A percentile compares a stretch with the other conserved stretches of the same genome.
These are phyloP conservation scores for Tachysurus vachellii DNA, from an alignment of 2,113 vertebrate genomes.

Conservation along the genomic window DNA sequence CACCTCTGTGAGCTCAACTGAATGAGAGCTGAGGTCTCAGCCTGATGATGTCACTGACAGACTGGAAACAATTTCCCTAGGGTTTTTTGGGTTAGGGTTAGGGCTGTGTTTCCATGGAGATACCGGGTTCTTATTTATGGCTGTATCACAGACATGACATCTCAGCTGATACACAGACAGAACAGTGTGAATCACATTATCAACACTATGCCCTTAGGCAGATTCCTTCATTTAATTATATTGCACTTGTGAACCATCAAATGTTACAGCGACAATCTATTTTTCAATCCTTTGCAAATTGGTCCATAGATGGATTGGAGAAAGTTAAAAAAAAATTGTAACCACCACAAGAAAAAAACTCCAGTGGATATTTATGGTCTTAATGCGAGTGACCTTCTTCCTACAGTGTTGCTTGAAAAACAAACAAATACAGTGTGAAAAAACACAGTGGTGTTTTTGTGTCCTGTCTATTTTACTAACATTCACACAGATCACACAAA, in stretches of 20 bases:
- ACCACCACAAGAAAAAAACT: neutral
- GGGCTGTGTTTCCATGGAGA: conserved; percentile 51
- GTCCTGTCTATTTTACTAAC: neutral
- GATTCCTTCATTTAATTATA: neutral
- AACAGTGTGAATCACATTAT: neutral
- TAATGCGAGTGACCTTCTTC: conserved; percentile 4
- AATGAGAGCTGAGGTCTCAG: conserved; percentile 43
- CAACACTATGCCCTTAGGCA: conserved; percentile 20
- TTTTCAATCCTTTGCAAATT: conserved; percentile 16
- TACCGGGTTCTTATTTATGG: conserved; percentile 42
- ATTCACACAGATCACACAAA: conserved; percentile 48
- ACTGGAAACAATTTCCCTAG: conserved; percentile 41
- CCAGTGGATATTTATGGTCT: neutral
- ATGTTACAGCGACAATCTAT: neutral
- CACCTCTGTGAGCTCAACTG: conserved; percentile 44
- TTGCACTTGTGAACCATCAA: neutral
- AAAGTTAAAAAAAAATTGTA: neutral
- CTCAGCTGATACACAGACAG: conserved; percentile 6
- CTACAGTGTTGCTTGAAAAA: neutral
- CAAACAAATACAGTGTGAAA: neutral
- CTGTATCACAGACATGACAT: conserved; percentile 35
- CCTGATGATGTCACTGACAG: conserved; percentile 50
- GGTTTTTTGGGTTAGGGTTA: conserved; percentile 7
- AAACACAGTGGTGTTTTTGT: neutral
- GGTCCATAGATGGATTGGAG: neutral